These are phyloP conservation scores for Eumerus sabulonum DNA, from an alignment of 2,888 invertebrate species.

Conservation along the genomic window DNA sequence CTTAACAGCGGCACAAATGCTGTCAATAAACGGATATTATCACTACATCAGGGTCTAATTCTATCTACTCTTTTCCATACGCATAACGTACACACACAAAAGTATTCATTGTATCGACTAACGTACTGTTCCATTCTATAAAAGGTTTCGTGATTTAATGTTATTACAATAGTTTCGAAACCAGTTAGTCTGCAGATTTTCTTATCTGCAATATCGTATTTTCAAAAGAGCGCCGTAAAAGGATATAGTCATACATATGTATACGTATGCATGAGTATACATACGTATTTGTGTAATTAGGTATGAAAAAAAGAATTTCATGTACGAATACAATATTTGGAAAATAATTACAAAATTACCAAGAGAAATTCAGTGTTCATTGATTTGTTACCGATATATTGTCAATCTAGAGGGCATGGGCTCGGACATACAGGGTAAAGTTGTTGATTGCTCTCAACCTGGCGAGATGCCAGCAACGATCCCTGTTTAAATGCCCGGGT, in stretches of 20 bases:
- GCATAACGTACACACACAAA: conserved; percentile 42
- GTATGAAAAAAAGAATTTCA: too few relatives aligned
- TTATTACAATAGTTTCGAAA: conserved; percentile 52
- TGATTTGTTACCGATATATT: too few relatives aligned
- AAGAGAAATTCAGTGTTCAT: too few relatives aligned
- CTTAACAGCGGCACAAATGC: conserved; percentile 51
- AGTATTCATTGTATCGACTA: conserved; percentile 5
- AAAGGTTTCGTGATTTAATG: conserved; percentile 64
- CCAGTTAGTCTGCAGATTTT: conserved; percentile 50
- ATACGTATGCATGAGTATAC: neutral
- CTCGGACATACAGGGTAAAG: too few relatives aligned
- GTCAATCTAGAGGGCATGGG: too few relatives aligned
- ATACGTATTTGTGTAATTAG: too few relatives aligned
- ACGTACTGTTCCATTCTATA: neutral
- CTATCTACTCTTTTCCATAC: conserved; percentile 38
- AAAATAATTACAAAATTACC: too few relatives aligned
- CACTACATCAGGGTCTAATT: conserved; percentile 43
- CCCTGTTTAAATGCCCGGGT: too few relatives aligned
- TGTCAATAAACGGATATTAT: conserved; percentile 66
- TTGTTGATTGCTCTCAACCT: too few relatives aligned
- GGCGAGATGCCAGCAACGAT: too few relatives aligned
- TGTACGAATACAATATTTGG: too few relatives aligned
- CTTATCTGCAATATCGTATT: conserved; percentile 47
- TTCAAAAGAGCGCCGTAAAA: conserved; percentile 23
- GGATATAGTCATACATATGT: neutral